Evolutionary conservation across 2,888 invertebrate genomes (phyloP).

Genomic region (Coremacera marginata): DNA sequence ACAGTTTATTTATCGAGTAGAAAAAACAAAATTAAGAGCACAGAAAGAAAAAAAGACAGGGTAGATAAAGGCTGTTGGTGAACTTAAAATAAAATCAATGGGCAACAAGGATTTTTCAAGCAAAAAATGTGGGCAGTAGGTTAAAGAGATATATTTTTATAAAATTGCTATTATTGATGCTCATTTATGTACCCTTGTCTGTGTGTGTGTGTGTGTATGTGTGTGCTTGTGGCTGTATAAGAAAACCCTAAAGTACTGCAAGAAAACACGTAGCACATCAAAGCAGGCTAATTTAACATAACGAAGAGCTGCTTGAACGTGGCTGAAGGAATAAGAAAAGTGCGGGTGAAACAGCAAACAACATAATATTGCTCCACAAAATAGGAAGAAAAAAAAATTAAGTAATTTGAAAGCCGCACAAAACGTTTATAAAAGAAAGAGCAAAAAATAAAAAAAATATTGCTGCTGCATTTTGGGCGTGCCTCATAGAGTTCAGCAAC

Average conservation of each 20-base stretch:
- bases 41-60: too few relatives aligned
- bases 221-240: conserved; percentile 5
- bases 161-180: neutral
- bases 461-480: conserved; percentile 11
- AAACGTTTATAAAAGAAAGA: neutral
- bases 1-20: too few relatives aligned
- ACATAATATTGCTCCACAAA: neutral
- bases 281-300: conserved; percentile 35
- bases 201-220: neutral
- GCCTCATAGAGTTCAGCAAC: neutral
- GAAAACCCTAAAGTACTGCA: conserved; percentile 3
- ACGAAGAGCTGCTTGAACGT: conserved; percentile 2
- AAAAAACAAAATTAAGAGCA: too few relatives aligned
- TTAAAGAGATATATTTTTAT: neutral
- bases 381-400: neutral
- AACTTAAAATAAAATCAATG: too few relatives aligned
- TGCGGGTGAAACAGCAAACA: neutral
- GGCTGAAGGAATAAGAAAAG: neutral
- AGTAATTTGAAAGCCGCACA: neutral
- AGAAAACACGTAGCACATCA: neutral
- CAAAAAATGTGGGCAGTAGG: neutral
- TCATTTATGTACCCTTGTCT: neutral
- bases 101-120: too few relatives aligned
- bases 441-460: neutral
- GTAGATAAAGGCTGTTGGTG: too few relatives aligned